Conservation (phyloP, 2,113 vertebrate genomes). For the Manacus vitellinus region DNA sequence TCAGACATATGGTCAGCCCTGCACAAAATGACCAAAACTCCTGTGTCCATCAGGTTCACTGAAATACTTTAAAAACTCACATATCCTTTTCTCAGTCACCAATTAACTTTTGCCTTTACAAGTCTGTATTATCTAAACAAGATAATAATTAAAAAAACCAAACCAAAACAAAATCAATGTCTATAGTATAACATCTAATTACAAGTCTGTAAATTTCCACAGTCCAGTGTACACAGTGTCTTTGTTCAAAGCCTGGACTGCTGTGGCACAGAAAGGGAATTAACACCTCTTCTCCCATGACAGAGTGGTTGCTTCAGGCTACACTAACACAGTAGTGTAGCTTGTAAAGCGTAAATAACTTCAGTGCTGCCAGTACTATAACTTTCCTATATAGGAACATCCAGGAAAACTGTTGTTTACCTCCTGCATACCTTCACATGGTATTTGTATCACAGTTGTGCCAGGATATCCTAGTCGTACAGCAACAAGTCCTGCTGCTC, state of each 20-base stretch:
- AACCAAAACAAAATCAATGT: background rate
- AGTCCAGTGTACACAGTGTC: background rate
- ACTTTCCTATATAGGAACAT: constrained; percentile 27
- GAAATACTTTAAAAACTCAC: background rate
- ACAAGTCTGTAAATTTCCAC: constrained; percentile 2
- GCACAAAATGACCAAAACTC: background rate
- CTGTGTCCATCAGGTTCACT: background rate
- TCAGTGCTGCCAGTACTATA: constrained; percentile 11
- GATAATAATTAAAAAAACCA: background rate
- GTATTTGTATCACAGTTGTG: constrained; percentile 28
- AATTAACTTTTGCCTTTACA: background rate
- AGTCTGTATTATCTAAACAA: background rate
- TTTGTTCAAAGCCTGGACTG: background rate
- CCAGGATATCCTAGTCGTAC: constrained; percentile 51
- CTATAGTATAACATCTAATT: background rate
- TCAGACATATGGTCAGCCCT: background rate
- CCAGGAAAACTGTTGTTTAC: constrained; percentile 57
- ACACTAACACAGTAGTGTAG: constrained; percentile 7
- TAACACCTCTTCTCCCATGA: background rate
- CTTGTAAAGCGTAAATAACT: constrained; percentile 21
- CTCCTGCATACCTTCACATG: background rate
- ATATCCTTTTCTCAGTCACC: background rate
- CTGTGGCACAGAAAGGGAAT: background rate
- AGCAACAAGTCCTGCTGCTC: constrained; percentile 31
- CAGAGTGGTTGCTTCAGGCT: constrained; percentile 5